Base-by-base conservation (phyloP, 2,797 vertebrate genomes). In the Manis pentadactyla region DNA sequence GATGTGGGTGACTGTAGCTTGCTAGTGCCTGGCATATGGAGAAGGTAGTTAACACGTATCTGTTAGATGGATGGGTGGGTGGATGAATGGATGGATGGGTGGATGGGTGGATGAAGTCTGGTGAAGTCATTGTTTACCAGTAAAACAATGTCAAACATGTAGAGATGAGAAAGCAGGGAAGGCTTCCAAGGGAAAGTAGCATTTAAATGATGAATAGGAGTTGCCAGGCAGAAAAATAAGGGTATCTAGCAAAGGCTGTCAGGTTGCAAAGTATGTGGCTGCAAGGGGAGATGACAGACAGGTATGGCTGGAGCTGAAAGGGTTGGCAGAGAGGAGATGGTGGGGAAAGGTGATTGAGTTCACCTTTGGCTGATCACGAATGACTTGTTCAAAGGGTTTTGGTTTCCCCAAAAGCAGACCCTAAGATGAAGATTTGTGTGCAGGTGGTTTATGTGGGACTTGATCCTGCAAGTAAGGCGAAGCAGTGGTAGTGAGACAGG, bases 171-270 rank as follows among this genome's bases (percentile, higher is more conserved):
- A 7, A 61, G 19, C 2, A 66, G 4, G 49, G 12, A 84, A n/a
- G 78, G 10, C 57, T 91, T 69, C 46, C 27, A 55, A 61, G 42
- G 53, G 73, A 57, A 74, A 27, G 17, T 92, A 27, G 84, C 10
- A 51, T 73, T 87, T 82, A 74, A 93, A 78, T 31, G 77, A 92
- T 73, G 42, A 59, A 69, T 18, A 82, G 29, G 66, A 71, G 77
- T 34, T 77, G 3, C 55, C 55, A 82, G 34, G 46, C 6, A 23
- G 61, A 82, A 39, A 66, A 82, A 25, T 68, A 61, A 49, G 23
- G 49, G 17, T 21, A 75, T 37, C 14, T 27, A 31, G 19, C 31
- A 11, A 29, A 39, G 46, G 13, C 66, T 39, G 15, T 17, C 6
- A 7, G 34, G 63, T 13, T 78, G 46, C 49, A 57, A 68, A 25